Base-by-base conservation (phyloP, 35 echinoderm and acorn worm species). In the Heliocidaris tuberculata region DNA sequence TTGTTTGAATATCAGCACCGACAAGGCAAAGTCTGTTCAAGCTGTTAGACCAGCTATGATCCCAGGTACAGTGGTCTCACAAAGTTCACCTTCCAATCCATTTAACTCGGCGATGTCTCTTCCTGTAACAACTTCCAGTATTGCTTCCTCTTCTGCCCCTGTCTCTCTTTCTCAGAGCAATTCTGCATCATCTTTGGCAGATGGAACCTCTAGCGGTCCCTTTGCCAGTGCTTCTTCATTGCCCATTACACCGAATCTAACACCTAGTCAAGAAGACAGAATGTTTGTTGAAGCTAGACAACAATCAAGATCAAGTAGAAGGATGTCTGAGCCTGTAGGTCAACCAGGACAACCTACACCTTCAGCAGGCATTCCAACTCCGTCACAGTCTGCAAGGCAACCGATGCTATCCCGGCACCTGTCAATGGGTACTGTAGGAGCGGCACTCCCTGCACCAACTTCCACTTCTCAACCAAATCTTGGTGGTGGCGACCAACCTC, bases 1-100 rank as follows among this genome's bases (percentile, higher is more conserved):
- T 27, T 97, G 96, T 71, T 60, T 97, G 48, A 96, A 87, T 13
- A 94, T 96, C 6, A 95, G 93, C 31, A 96, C 93, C 5, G 50
- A 94, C 86, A 95, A 95, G 21, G 56, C 31, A 16, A 95, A 95
- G 59, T 48, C 88, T 19, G 49, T 60, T 24, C 56, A 70, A 47
- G 86, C 94, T 12, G 59, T 61, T 13, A 95, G 88, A 31, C 88
- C 90, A 47, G 29, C 31, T 32, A 48, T 89, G 87, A 27, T 94
- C n/a, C 56, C 94, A 35, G 19, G 35, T 29, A 30, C 94, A 50
- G 19, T 48, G 0, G 50, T 49, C 50, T 48, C 50, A 13, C 94
- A 95, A 32, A 95, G 87, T 85, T 90, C 94, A 30, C 31, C 94
- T 65, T 95, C 88, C 13, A 95, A 90, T 92, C 42, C 94, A 47